These are phyloP conservation scores for Acrocyrtus sp. DNA, from an alignment of 2,888 invertebrate species.

Conservation along the genomic window DNA sequence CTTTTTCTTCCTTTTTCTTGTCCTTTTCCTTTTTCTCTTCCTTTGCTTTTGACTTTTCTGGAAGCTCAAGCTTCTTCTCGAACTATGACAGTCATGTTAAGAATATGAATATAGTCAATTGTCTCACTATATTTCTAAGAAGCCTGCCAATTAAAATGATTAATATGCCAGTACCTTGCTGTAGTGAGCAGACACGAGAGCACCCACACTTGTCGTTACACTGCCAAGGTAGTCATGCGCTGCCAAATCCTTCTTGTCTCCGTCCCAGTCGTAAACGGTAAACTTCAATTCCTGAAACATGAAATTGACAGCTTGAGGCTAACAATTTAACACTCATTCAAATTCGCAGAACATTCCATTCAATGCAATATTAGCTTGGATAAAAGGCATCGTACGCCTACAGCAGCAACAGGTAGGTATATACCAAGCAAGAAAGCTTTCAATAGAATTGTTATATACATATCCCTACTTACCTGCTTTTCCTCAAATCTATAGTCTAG, in stretches of 20 bases:
- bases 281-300: conserved; percentile 66
- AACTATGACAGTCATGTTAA: conserved; percentile 40
- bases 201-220: conserved; percentile 52
- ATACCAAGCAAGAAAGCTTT: too few relatives aligned
- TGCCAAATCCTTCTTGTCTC: conserved; percentile 41
- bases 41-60: conserved; percentile 40
- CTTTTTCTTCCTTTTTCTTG: too few relatives aligned
- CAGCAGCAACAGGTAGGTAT: too few relatives aligned
- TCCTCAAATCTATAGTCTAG: conserved; percentile 69
- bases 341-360: too few relatives aligned
- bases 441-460: too few relatives aligned
- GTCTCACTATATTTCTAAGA: too few relatives aligned
- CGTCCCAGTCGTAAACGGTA: conserved; percentile 65
- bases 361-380: too few relatives aligned
- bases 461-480: conserved; percentile 62
- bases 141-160: not conserved
- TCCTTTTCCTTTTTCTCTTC: too few relatives aligned
- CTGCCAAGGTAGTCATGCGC: conserved; percentile 66
- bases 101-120: not conserved
- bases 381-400: too few relatives aligned
- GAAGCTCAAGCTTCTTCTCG: conserved; percentile 56
- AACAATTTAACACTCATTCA: too few relatives aligned
- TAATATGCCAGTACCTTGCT: conserved; percentile 42
- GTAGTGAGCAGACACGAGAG: conserved; percentile 46
- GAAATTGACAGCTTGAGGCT: too few relatives aligned